Base-by-base conservation (phyloP, 2,113 vertebrate species). In the Larimichthys crocea region DNA sequence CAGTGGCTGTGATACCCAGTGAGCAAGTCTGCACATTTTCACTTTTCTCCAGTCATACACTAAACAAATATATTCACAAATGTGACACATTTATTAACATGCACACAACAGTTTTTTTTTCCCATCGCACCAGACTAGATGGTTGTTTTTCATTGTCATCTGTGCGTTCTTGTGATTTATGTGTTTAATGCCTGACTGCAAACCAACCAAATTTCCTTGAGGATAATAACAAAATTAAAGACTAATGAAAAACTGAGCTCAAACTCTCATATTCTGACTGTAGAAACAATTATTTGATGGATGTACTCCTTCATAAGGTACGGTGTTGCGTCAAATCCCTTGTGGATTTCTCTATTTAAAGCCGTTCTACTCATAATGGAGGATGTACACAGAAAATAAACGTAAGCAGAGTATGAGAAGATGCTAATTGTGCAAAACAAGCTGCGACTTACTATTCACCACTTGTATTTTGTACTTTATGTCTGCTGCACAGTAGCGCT, bases 101-200 rank as follows among this genome's bases (percentile, higher is more conserved):
- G 2, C 26, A 35, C 14, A 44, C 50, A 50, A 56, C n/a, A 0
- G 16, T 1, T 55, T 57, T 52, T 63, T 50, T 15, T 19, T 61
- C n/a, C n/a, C 19, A 26, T 67, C 55, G 49, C 2, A 59, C 0
- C 3, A n/a, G 22, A 55, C 4, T 53, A 15, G 42, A n/a, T 70
- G 17, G 46, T 50, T 48, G 56, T 72, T 74, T 74, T 62, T 74
- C 49, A 69, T 29, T 55, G 67, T 78, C 65, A 26, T 44, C 55
- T 10, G 17, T 15, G 62, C 16, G 5, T 53, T 57, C 10, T 31
- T 69, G 16, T 85, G 71, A 78, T 83, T 86, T 80, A 80, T 85
- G 67, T 53, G n/a, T 40, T 57, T 19, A 42, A 62, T 60, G 66
- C 24, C 46, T 11, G 10, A 59, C 44, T 71, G 63, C n/a, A n/a